phyloP scores from a whole-genome alignment of 2,797 vertebrate genomes.

The Dryobates pubescens region DNA sequence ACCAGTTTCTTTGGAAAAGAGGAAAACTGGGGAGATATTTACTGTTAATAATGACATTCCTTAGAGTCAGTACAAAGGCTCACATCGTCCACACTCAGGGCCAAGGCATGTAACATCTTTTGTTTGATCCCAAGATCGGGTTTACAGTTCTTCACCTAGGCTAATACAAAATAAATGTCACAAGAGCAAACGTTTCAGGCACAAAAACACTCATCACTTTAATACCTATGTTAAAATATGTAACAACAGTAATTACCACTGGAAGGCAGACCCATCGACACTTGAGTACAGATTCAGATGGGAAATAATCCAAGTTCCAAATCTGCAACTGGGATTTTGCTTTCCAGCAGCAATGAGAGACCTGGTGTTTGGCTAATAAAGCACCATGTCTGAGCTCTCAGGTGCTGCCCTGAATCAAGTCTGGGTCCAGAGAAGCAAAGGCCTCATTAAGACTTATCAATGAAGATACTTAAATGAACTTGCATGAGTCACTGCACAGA shows the following conservation, averaged over 20 bases:
- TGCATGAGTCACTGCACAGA: neutral
- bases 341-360: neutral
- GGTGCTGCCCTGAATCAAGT: neutral
- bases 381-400: neutral
- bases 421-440: neutral
- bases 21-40: neutral
- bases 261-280: neutral
- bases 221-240: neutral
- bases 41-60: neutral
- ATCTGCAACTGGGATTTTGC: neutral
- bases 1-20: neutral
- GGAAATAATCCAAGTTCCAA: neutral
- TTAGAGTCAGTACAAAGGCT: neutral
- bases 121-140: neutral
- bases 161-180: neutral
- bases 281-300: neutral
- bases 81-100: neutral
- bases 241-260: neutral
- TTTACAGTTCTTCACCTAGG: neutral
- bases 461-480: neutral
- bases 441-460: neutral
- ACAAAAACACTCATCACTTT: neutral
- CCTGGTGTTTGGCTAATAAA: neutral
- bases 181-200: neutral
- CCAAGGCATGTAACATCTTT: neutral